Base-by-base conservation (phyloP, 2,113 vertebrate species). In the Pseudopodoces humilis region DNA sequence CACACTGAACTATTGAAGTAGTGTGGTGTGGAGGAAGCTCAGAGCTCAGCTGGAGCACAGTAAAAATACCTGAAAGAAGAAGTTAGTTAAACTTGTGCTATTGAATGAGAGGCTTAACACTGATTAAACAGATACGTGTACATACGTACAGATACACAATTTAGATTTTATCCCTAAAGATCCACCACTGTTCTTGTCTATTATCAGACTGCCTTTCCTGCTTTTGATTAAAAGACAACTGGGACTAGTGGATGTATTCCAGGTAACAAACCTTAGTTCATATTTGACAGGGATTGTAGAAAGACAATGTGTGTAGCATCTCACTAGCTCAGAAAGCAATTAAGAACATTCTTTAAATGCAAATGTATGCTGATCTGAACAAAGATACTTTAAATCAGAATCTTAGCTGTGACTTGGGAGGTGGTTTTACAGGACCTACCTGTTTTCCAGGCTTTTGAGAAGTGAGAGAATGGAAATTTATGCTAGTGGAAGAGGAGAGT, bases 361-460 rank as follows among this genome's bases (percentile, higher is more conserved):
- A 92, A 71, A 92, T 94, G 6, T 91, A 72, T 85, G 84, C 81
- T 85, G 94, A 95, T 92, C 84, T 83, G 81, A 95, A 76, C 78
- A 85, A 76, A 87, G 94, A 87, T 96, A 92, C 44, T 87, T 82
- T 46, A 55, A 91, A 89, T 82, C 30, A 79, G 74, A 91, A 75
- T 89, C 65, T 89, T 79, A 69, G 93, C 88, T 91, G 53, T 71
- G 63, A 77, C 89, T 86, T 92, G 79, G 71, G 62, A 85, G 74
- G 87, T 72, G 30, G 89, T 87, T 92, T 96, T 95, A 90, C 93
- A 87, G 82, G 93, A 92, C 65, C 46, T 95, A 91, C 94, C 82
- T 83, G 81, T 97, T 97, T 95, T 91, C 86, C 78, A 80, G 84
- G 78, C 58, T 77, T 92, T 95, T 95, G 75, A 77, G 35, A 91